Conservation (phyloP, 2,888 invertebrate species). For the Pomacea canaliculata region DNA sequence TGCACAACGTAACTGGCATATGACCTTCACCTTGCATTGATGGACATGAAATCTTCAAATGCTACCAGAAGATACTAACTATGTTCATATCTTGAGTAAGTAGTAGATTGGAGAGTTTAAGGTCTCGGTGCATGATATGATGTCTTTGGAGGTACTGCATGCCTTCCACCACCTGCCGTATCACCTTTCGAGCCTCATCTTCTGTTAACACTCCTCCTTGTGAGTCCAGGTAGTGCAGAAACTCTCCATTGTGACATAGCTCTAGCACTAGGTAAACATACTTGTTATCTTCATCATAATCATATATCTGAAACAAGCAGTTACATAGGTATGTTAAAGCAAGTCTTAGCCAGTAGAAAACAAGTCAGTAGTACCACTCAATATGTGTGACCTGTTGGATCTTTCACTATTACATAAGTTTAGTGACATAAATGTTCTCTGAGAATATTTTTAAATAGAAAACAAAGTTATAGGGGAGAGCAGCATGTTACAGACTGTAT, state of each 20-base stretch:
- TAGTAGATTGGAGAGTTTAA: conserved; percentile 90
- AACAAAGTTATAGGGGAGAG: too few relatives aligned
- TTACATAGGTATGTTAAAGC: too few relatives aligned
- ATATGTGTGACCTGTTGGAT: too few relatives aligned
- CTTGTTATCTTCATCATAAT: conserved; percentile 90
- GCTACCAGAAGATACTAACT: conserved; percentile 72
- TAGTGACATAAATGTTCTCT: too few relatives aligned
- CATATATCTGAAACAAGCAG: conserved; percentile 75
- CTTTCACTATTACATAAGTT: too few relatives aligned
- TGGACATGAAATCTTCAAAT: too few relatives aligned
- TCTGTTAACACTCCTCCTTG: conserved; percentile 71
- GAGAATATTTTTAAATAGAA: too few relatives aligned
- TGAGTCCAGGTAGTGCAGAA: conserved; percentile 85
- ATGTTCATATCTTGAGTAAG: conserved; percentile 88
- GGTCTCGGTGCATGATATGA: conserved; percentile 92
- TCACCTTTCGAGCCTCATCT: conserved; percentile 70
- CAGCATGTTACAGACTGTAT: too few relatives aligned
- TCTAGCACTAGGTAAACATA: conserved; percentile 95
- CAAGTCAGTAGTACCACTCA: too few relatives aligned
- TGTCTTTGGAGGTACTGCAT: conserved; percentile 92
- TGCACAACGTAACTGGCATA: too few relatives aligned
- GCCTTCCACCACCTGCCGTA: conserved; percentile 88
- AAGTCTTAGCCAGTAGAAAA: too few relatives aligned
- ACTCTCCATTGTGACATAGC: conserved; percentile 91
- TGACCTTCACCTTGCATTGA: too few relatives aligned